phyloP scores from a whole-genome alignment of 2,888 invertebrate genomes.

The Minunthozetes semirufus region DNA sequence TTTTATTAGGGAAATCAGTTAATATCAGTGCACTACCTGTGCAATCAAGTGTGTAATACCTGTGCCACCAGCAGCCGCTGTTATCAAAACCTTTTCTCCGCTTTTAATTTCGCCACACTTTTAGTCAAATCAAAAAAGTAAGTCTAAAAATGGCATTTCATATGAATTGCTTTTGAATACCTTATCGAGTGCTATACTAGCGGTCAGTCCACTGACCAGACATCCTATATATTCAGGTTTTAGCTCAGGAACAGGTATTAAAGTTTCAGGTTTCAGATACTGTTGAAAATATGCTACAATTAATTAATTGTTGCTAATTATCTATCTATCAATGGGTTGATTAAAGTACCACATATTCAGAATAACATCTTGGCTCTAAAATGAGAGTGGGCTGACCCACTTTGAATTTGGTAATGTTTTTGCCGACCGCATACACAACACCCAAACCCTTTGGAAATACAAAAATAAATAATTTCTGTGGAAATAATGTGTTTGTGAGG shows the following conservation, averaged over 20 bases:
- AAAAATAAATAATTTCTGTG: not conserved
- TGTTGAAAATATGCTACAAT: not conserved
- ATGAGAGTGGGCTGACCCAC: constrained; percentile 46
- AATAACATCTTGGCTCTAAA: constrained; percentile 43
- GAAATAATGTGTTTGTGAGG: not conserved
- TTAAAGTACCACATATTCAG: too few relatives aligned
- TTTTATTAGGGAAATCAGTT: not conserved
- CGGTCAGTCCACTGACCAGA: constrained; percentile 43
- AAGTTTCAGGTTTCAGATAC: not conserved
- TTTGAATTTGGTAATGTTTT: constrained; percentile 40
- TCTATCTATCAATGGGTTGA: constrained; percentile 38
- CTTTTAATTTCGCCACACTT: constrained; percentile 29
- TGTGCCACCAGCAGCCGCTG: constrained; percentile 42
- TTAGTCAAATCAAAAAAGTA: constrained; percentile 35
- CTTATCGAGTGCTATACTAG: constrained; percentile 46
- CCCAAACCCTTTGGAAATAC: constrained; percentile 42
- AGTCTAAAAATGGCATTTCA: not conserved
- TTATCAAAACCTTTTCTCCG: constrained; percentile 40
- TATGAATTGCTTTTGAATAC: not conserved
- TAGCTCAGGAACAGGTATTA: constrained; percentile 36
- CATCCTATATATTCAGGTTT: constrained; percentile 38
- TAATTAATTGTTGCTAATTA: not conserved
- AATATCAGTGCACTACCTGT: not conserved
- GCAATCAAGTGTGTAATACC: constrained; percentile 15
- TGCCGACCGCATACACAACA: constrained; percentile 44